Conservation (phyloP, 2,888 invertebrate genomes). For the Hesperia comma region DNA sequence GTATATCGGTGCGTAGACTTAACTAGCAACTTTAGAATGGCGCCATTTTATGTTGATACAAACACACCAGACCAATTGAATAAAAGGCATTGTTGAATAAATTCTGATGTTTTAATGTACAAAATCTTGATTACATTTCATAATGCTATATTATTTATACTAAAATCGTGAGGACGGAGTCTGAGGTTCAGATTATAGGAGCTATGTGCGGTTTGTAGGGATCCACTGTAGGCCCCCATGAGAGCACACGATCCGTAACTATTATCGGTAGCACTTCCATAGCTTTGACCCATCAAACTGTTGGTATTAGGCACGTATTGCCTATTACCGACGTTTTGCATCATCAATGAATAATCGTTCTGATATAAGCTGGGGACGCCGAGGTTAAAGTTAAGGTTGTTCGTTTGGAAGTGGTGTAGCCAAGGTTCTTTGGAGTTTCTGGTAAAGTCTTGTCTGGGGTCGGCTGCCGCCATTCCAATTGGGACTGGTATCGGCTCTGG, state of each 20-base stretch:
- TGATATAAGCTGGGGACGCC: slow-evolving; percentile 75
- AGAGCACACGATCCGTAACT: slow-evolving; percentile 73
- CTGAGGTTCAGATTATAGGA: slow-evolving; percentile 81
- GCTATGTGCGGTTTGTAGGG: slow-evolving; percentile 68
- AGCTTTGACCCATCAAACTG: slow-evolving; percentile 67
- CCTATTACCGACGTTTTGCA: slow-evolving; percentile 73
- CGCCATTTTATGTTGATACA: too few relatives aligned
- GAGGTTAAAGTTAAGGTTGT: slow-evolving; percentile 74
- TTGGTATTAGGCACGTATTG: slow-evolving; percentile 74
- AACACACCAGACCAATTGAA: too few relatives aligned
- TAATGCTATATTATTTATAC: slow-evolving; percentile 76
- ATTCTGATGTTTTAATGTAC: slow-evolving; percentile 14
- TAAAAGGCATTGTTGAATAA: background rate
- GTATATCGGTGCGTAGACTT: too few relatives aligned
- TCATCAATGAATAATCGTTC: slow-evolving; percentile 78
- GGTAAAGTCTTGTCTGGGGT: slow-evolving; percentile 67
- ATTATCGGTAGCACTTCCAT: slow-evolving; percentile 62
- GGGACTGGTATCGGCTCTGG: slow-evolving; percentile 78
- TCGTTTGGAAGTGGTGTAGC: slow-evolving; percentile 75
- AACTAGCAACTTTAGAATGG: too few relatives aligned
- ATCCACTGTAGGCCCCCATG: slow-evolving; percentile 70
- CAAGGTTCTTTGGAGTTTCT: slow-evolving; percentile 71
- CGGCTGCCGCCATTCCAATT: slow-evolving; percentile 73
- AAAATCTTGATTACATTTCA: slow-evolving; percentile 46
- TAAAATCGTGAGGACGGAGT: slow-evolving; percentile 85